Percentiles rank a stretch among this genome's conserved stretches.
Evolutionary conservation across 2,888 invertebrate species (phyloP).

Genomic region (Lottia scabra): DNA sequence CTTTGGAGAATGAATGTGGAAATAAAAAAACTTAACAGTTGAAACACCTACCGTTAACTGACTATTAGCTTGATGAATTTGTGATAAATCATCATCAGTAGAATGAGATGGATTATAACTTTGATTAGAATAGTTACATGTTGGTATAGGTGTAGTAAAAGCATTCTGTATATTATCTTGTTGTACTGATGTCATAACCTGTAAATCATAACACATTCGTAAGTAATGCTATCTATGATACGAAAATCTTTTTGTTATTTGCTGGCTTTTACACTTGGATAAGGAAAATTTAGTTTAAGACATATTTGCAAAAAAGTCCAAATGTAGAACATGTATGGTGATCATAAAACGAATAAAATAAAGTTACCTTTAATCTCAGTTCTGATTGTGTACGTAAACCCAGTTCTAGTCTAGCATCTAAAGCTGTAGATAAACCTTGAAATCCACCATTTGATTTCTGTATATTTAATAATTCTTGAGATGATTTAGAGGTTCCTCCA

Average conservation of each 20-base stretch:
- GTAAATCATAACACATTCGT: constrained; percentile 2
- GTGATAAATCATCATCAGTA: constrained; percentile 58
- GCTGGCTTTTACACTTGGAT: too few species aligned
- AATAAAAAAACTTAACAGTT: too few species aligned
- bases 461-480: background rate
- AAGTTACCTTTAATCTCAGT: constrained; percentile 75
- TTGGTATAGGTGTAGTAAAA: constrained; percentile 69
- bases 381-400: constrained; percentile 85
- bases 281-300: too few species aligned
- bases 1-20: too few species aligned
- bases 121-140: constrained; percentile 33
- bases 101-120: constrained; percentile 33
- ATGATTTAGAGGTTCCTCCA: background rate
- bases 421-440: constrained; percentile 73
- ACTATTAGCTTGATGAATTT: constrained; percentile 29
- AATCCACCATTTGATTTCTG: constrained; percentile 20
- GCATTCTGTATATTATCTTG: constrained; percentile 75
- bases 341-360: too few species aligned
- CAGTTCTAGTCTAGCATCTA: constrained; percentile 83
- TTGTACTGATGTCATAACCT: constrained; percentile 78
- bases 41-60: constrained; percentile 10
- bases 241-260: too few species aligned
- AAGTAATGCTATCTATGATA: background rate
- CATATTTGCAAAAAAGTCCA: background rate
- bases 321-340: background rate